These are phyloP conservation scores for Eclectus roratus DNA, from an alignment of 2,113 vertebrate genomes.

Conservation along the genomic window DNA sequence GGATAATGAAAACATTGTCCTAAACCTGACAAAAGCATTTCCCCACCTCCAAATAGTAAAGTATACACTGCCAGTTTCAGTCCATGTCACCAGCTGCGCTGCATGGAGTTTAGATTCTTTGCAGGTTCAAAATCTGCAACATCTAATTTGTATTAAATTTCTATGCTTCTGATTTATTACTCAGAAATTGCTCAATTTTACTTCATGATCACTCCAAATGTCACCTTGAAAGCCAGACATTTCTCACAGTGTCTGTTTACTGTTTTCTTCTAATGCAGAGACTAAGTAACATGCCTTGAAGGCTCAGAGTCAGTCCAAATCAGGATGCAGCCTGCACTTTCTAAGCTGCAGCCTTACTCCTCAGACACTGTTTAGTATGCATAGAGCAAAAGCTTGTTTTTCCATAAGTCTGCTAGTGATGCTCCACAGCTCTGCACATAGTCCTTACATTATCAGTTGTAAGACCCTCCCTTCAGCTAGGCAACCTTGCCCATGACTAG, in stretches of 20 bases:
- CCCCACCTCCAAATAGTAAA: background rate
- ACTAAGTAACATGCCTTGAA: background rate
- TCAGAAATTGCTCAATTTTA: background rate
- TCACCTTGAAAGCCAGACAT: background rate
- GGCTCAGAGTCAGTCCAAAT: background rate
- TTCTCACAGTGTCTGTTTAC: background rate
- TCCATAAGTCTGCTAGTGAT: background rate
- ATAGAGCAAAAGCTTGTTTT: background rate
- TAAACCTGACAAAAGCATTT: background rate
- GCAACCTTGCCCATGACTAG: background rate
- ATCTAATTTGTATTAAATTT: background rate
- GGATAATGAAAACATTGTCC: background rate
- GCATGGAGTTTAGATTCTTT: background rate
- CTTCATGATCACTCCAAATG: background rate
- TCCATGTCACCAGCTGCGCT: background rate
- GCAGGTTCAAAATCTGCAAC: background rate
- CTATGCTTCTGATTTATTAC: background rate
- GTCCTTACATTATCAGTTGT: background rate
- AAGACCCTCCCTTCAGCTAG: background rate
- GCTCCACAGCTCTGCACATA: background rate
- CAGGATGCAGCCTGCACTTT: background rate
- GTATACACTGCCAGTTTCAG: background rate
- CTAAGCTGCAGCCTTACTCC: background rate
- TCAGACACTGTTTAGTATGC: background rate
- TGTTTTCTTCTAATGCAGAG: background rate